phyloP scores from a whole-genome alignment of 2,797 vertebrate species.

The Menidia menidia region DNA sequence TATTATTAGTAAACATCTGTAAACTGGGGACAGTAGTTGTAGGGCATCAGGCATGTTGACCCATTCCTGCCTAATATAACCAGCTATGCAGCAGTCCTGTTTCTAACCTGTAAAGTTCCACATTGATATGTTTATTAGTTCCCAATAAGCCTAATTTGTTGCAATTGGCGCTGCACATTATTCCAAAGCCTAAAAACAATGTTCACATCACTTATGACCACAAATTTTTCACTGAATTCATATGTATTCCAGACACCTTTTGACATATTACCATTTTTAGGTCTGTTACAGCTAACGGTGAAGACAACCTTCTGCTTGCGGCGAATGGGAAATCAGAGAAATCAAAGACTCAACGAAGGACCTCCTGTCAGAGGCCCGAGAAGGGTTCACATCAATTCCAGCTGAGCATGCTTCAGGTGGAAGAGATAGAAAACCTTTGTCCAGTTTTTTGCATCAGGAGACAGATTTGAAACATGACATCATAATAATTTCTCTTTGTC shows the following conservation, averaged over 20 bases:
- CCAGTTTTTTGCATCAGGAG: neutral
- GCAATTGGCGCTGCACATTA: neutral
- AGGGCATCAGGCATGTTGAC: neutral
- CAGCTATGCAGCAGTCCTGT: neutral
- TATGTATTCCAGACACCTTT: slow-evolving; percentile 11
- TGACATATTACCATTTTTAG: slow-evolving; percentile 51
- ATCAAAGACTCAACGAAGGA: slow-evolving; percentile 85
- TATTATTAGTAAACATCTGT: neutral
- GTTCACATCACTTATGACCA: neutral
- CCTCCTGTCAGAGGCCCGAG: slow-evolving; percentile 87
- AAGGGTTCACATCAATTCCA: slow-evolving; percentile 89
- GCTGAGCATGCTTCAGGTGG: slow-evolving; percentile 91
- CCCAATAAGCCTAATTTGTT: neutral
- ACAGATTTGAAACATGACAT: neutral
- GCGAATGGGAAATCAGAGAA: slow-evolving; percentile 88
- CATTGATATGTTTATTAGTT: too few species aligned
- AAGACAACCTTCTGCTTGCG: slow-evolving; percentile 72
- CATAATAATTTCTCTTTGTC: slow-evolving; percentile 6
- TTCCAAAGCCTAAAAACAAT: neutral
- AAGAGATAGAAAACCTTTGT: neutral
- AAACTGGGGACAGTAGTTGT: too few species aligned
- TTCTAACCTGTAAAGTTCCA: too few species aligned
- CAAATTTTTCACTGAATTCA: neutral
- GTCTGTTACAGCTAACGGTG: slow-evolving; percentile 75
- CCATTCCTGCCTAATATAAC: neutral